Evolutionary conservation across 2,888 invertebrate genomes (phyloP).

Genomic region (Steinernema hermaphroditum): DNA sequence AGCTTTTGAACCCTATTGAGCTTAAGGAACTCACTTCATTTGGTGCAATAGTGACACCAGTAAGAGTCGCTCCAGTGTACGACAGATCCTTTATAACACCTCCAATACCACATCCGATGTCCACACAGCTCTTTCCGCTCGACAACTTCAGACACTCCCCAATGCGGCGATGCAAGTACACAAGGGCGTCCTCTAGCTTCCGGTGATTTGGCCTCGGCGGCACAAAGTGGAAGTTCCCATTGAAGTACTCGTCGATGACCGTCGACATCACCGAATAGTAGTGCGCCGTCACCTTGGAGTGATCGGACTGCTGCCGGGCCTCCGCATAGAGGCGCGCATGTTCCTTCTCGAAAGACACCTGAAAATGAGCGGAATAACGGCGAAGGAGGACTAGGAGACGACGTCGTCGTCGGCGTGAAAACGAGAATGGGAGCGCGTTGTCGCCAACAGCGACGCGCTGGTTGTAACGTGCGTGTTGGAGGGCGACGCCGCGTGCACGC

Average conservation of each 20-base stretch:
- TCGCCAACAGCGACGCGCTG: background rate
- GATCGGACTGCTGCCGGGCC: constrained; percentile 52
- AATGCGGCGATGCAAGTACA: constrained; percentile 48
- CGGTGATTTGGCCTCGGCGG: constrained; percentile 52
- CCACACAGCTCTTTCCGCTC: constrained; percentile 52
- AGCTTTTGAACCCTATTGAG: too few relatives aligned
- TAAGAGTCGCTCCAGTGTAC: constrained; percentile 54
- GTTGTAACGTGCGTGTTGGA: background rate
- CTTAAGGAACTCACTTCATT: constrained; percentile 50
- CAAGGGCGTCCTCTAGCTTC: constrained; percentile 54
- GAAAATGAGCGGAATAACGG: constrained; percentile 35
- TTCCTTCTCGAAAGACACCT: constrained; percentile 56
- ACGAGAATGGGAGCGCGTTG: background rate
- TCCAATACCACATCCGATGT: constrained; percentile 63
- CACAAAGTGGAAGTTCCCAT: constrained; percentile 65
- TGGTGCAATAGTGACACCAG: constrained; percentile 62
- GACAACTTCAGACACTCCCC: constrained; percentile 47
- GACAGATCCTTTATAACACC: constrained; percentile 61
- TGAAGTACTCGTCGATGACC: constrained; percentile 65
- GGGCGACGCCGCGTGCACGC: background rate
- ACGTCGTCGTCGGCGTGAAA: background rate
- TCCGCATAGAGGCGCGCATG: constrained; percentile 58
- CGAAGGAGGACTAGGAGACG: background rate
- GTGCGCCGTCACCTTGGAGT: constrained; percentile 60
- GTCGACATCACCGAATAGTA: constrained; percentile 65